Evolutionary conservation across 2,113 vertebrate species (phyloP).

Genomic region (Heliornis fulica): DNA sequence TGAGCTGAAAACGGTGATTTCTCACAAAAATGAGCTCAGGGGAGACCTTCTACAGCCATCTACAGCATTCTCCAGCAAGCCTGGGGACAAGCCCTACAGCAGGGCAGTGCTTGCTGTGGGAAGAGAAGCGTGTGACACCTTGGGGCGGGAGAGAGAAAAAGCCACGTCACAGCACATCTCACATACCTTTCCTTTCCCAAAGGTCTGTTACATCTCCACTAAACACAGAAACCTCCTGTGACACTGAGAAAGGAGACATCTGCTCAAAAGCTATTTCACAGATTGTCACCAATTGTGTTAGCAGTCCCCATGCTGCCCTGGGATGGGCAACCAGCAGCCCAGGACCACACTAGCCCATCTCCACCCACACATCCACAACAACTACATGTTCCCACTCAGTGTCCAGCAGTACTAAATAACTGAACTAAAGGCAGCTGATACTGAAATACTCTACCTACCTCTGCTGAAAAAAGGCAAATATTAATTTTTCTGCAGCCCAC

Average conservation of each 20-base stretch:
- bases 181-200: background rate
- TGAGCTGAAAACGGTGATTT: background rate
- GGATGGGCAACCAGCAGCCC: background rate
- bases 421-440: background rate
- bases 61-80: background rate
- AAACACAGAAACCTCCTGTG: background rate
- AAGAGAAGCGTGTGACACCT: background rate
- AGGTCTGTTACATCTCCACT: background rate
- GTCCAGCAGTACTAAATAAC: background rate
- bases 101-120: background rate
- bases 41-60: background rate
- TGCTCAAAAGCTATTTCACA: background rate
- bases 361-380: background rate
- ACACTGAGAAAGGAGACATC: background rate
- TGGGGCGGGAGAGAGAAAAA: background rate
- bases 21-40: background rate
- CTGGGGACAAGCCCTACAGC: background rate
- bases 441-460: background rate
- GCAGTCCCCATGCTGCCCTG: background rate
- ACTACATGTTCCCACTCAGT: background rate
- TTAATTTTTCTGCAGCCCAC: background rate
- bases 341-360: background rate
- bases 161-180: background rate
- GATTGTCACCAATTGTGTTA: fast-evolving
- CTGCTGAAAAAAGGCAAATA: background rate